A percentile compares a stretch with the other conserved stretches of the same genome.
Evolutionary conservation across 2,797 vertebrate species (phyloP).

Genomic region (Peromyscus nudipes): DNA sequence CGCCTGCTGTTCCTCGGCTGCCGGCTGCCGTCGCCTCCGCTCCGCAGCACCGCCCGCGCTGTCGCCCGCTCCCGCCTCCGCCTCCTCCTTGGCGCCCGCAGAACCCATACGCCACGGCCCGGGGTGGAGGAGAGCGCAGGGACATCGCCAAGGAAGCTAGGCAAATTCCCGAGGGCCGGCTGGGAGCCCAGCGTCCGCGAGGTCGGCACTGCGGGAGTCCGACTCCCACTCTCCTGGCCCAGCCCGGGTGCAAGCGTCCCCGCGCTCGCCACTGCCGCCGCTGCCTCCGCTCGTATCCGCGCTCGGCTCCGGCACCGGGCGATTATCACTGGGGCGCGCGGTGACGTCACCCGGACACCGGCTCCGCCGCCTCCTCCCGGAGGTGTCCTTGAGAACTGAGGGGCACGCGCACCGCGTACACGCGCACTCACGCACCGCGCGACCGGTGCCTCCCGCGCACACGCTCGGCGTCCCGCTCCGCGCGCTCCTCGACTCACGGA

Average conservation of each 20-base stretch:
- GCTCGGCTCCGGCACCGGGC: constrained; percentile 96
- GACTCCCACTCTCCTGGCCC: background rate
- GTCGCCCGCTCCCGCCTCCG: constrained; percentile 54
- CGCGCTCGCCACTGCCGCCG: constrained; percentile 40
- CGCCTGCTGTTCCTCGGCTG: constrained; percentile 57
- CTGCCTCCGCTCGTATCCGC: constrained; percentile 82
- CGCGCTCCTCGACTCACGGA: constrained; percentile 28
- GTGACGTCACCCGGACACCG: constrained; percentile 98
- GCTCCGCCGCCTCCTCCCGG: constrained; percentile 96
- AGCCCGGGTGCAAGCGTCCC: background rate
- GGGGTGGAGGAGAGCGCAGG: constrained; percentile 92
- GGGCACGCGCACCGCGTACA: constrained; percentile 89
- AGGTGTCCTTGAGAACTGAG: constrained; percentile 98
- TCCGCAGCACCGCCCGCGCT: background rate
- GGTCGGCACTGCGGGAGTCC: background rate
- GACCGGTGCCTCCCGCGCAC: constrained; percentile 33
- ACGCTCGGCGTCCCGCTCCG: constrained; percentile 27
- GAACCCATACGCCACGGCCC: constrained; percentile 91
- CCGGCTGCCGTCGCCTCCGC: constrained; percentile 53
- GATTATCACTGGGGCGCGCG: constrained; percentile 99
- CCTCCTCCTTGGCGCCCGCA: constrained; percentile 4
- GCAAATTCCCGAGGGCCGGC: background rate
- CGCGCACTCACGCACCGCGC: constrained; percentile 67
- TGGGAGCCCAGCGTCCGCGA: background rate
- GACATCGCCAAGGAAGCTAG: background rate